Evolutionary conservation across 2,797 vertebrate species (phyloP), one percentile per base, ranked within the genome.

Genomic region (Hemitrygon akajei): DNA sequence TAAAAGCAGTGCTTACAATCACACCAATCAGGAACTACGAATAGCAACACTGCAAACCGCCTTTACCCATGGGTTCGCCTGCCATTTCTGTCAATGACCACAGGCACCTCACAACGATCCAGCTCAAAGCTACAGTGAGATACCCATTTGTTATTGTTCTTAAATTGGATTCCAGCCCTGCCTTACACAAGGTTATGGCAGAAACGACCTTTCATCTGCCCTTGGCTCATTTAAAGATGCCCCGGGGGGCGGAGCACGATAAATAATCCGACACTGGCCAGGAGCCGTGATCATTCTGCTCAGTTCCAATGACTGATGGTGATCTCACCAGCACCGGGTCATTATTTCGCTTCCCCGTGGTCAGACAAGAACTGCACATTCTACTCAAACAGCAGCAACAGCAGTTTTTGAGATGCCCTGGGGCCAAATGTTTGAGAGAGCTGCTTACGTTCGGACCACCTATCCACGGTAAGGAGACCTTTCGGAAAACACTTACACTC

Each of bases 321-420:
- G 56, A 40, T 56, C 34, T 47, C 14, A 18, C 16, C 22, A 12
- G 4, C n/a, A 73, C 69, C 5, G 30, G 91, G 69, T 92, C 91
- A 56, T 92, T 92, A 92, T 92, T 75, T 75, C 16, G 71, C 69
- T 40, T 56, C 40, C 91, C 71, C 34, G 71, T 75, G 71, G 71
- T 75, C 91, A 92, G 25, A 37, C 91, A 92, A 30, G 91, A 75
- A 92, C 14, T 40, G 22, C 34, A 40, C 34, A 7, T 16, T 25
- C 69, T 71, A 92, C 91, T 75, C 1, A 14, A 75, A 10, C 22
- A 56, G 37, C 27, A 18, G 30, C 91, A 75, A 73, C 37, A 66
- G 63, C 87, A 66, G 71, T 25, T 56, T 75, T 47, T 75, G 1
- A 1, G 69, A 56, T 75, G 91, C 4, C 91, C 71, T 30, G 22